Conservation (phyloP, 2,113 vertebrate species). For the Tychaedon coryphoeus region DNA sequence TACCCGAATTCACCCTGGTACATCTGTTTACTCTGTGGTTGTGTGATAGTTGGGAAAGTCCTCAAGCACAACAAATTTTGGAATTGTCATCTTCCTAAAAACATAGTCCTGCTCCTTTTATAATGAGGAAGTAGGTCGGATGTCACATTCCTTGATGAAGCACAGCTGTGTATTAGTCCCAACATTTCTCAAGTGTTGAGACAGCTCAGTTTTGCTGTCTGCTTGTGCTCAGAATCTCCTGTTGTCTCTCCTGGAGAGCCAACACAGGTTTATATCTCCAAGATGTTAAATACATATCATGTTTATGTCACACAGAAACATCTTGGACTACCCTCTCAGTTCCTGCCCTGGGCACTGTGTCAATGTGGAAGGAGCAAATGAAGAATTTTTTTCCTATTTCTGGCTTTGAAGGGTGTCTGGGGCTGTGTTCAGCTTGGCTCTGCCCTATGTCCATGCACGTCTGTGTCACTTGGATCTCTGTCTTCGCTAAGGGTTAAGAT, state of each 20-base stretch:
- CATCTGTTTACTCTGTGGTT: background rate
- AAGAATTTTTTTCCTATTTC: background rate
- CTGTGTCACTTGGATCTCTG: background rate
- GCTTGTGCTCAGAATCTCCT: background rate
- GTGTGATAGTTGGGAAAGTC: slow-evolving; percentile 14
- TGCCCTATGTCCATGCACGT: fast-evolving
- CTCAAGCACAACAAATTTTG: background rate
- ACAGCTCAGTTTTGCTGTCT: background rate
- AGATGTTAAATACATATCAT: background rate
- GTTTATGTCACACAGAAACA: background rate
- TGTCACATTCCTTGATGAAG: background rate
- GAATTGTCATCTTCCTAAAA: slow-evolving; percentile 12
- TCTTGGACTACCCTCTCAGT: background rate
- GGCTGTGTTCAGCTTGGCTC: background rate
- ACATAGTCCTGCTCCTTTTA: background rate
- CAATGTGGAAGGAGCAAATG: background rate
- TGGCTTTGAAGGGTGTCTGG: background rate
- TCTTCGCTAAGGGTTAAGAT: background rate
- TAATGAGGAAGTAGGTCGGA: background rate
- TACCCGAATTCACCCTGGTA: background rate
- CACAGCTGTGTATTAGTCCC: background rate
- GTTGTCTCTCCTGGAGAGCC: background rate
- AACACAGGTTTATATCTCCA: background rate
- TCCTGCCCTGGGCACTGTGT: background rate
- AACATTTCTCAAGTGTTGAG: background rate